Conservation (phyloP, 2,888 invertebrate genomes). For the Clostera curtula region DNA sequence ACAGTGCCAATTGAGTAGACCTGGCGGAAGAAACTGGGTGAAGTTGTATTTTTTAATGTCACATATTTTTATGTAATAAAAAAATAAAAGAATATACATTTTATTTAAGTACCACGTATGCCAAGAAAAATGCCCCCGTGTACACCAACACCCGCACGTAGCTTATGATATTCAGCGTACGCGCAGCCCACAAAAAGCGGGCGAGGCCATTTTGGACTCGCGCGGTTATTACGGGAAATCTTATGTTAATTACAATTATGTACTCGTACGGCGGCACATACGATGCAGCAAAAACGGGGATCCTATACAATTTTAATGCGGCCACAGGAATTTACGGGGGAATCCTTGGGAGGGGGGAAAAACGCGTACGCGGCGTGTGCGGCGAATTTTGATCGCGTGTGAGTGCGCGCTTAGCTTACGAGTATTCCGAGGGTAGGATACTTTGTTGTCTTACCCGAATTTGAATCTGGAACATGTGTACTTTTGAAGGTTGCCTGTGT, state of each 20-base stretch:
- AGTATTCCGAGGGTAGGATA: neutral
- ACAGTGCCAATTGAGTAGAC: too few species aligned
- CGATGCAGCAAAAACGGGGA: slow-evolving; percentile 48
- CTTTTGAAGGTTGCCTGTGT: too few species aligned
- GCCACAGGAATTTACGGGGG: slow-evolving; percentile 60
- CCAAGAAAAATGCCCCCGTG: slow-evolving; percentile 52
- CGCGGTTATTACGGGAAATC: slow-evolving; percentile 64
- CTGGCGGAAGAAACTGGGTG: too few species aligned
- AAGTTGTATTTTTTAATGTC: neutral
- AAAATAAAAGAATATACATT: neutral
- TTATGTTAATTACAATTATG: slow-evolving; percentile 65
- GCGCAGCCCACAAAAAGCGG: slow-evolving; percentile 51
- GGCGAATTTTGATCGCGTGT: slow-evolving; percentile 44
- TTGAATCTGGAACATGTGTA: too few species aligned
- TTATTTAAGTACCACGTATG: neutral
- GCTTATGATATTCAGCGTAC: slow-evolving; percentile 70
- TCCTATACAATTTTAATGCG: slow-evolving; percentile 69
- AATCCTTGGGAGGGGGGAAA: slow-evolving; percentile 47
- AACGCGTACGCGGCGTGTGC: slow-evolving; percentile 43
- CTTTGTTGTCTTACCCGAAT: neutral
- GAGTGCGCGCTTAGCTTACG: too few species aligned
- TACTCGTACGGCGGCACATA: slow-evolving; percentile 38
- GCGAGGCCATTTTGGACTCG: slow-evolving; percentile 50
- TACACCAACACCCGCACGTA: slow-evolving; percentile 33
- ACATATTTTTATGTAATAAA: neutral